Conservation (phyloP, 1,140 invertebrate genomes). For the Eriosoma lanigerum region DNA sequence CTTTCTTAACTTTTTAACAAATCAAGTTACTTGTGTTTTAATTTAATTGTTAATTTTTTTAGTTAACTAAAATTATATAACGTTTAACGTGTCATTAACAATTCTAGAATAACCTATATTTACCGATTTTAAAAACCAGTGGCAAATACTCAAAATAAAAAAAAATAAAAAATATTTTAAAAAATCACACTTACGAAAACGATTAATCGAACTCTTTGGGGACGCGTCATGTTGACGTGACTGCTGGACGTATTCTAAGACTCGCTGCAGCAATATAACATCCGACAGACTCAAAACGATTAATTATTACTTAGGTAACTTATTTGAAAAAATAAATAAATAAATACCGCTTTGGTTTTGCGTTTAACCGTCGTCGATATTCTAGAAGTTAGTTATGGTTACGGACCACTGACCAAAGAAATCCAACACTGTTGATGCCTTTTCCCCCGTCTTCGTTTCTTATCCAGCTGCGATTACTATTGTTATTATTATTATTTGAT, state of each 20-base stretch:
- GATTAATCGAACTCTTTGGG: background rate
- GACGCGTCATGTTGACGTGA: background rate
- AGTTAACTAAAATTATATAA: no score
- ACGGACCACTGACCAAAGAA: conserved; percentile 22
- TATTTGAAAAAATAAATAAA: no score
- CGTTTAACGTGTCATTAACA: no score
- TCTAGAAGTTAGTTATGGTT: background rate
- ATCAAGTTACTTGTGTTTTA: no score
- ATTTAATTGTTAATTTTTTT: no score
- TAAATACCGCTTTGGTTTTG: conserved; percentile 1
- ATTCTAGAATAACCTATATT: no score
- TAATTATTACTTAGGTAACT: no score
- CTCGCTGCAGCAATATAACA: background rate
- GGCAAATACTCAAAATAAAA: no score
- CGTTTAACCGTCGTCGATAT: conserved; percentile 11
- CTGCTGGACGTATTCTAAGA: background rate
- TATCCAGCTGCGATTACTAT: background rate
- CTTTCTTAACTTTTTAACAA: no score
- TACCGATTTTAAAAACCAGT: no score
- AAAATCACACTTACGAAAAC: background rate
- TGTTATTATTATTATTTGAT: no score
- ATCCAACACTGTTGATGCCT: background rate
- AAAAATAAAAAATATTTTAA: no score
- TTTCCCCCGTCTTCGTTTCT: background rate
- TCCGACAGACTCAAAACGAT: background rate